phyloP scores from a whole-genome alignment of 2,797 vertebrate species.

The Clarias pachynema region DNA sequence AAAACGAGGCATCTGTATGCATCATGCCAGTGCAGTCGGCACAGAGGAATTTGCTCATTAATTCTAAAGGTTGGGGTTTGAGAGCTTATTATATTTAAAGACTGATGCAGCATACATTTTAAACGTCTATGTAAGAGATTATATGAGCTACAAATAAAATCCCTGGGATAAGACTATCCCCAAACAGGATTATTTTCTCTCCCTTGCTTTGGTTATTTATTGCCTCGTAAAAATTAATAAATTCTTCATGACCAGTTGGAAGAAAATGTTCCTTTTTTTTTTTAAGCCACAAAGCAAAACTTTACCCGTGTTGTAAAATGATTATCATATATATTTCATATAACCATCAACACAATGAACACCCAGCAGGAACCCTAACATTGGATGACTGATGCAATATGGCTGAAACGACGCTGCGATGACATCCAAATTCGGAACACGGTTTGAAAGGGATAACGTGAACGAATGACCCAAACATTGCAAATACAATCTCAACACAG shows the following conservation, averaged over 20 bases:
- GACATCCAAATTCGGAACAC: no score
- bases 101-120: background rate
- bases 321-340: background rate
- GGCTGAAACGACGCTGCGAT: no score
- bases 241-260: background rate
- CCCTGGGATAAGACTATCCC: background rate
- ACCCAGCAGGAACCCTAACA: no score
- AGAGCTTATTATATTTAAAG: background rate
- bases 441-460: no score
- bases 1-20: background rate
- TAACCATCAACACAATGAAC: background rate
- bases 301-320: background rate
- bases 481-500: no score
- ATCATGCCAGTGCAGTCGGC: background rate
- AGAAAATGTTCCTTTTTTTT: background rate
- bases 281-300: no score
- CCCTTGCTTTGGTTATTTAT: background rate
- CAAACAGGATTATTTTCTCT: background rate
- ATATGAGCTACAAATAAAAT: slow-evolving; percentile 5
- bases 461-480: no score
- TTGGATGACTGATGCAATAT: no score
- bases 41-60: background rate
- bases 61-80: background rate
- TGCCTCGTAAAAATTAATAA: background rate
- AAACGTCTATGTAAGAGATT: background rate